Percentiles rank a stretch among this genome's conserved stretches.
These are phyloP conservation scores for Phoxinus dragarum DNA, from an alignment of 2,797 vertebrate genomes.

Conservation along the genomic window DNA sequence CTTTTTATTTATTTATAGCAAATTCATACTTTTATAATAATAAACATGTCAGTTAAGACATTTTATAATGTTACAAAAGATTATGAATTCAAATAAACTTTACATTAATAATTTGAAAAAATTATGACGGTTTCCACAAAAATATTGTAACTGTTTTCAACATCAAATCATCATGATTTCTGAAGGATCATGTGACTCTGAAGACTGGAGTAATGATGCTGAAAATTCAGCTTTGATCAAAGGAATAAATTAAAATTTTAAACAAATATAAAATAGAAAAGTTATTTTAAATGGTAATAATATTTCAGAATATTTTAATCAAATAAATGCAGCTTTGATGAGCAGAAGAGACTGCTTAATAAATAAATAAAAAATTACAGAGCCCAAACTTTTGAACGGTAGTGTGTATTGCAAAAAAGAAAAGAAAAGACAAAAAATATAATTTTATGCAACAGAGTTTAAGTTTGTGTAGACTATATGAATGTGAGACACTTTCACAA, in stretches of 20 bases:
- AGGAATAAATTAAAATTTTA: background rate
- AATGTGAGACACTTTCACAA: background rate
- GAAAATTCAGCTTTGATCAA: background rate
- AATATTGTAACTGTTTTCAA: background rate
- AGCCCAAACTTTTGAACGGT: background rate
- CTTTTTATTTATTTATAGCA: background rate
- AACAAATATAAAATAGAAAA: background rate
- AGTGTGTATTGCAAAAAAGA: background rate
- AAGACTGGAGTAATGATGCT: background rate
- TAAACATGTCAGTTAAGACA: background rate
- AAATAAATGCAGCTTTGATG: conserved; percentile 3
- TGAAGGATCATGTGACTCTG: background rate
- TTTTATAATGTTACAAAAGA: background rate
- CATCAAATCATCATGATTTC: background rate
- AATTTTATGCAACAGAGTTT: conserved; percentile 5
- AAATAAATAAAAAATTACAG: background rate
- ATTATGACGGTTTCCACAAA: too few species aligned
- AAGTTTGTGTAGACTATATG: background rate
- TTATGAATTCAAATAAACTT: background rate
- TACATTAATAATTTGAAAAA: too few species aligned
- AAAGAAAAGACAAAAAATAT: background rate
- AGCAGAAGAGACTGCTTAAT: background rate
- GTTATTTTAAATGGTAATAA: background rate
- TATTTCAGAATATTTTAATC: background rate
- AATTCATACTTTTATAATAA: background rate